Conservation (phyloP, 2,113 vertebrate species). For the Heterochromis multidens region DNA sequence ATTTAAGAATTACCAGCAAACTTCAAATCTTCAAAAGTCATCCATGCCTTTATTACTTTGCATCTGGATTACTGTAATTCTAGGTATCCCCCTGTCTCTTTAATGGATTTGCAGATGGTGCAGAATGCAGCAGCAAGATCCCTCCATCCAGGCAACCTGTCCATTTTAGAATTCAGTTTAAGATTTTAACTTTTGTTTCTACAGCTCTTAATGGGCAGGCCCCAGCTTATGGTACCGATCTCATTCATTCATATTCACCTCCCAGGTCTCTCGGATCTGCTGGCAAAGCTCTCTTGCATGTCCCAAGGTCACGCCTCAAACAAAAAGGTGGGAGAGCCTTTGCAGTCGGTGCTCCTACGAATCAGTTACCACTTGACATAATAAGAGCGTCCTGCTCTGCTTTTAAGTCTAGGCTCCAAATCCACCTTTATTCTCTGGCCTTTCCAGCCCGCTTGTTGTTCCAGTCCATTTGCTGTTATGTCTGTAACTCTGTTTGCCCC, state of each 20-base stretch:
- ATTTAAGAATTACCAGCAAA: background rate
- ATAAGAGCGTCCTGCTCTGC: background rate
- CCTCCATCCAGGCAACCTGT: background rate
- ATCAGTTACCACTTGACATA: background rate
- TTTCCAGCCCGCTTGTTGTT: background rate
- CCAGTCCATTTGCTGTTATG: background rate
- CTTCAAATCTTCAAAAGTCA: background rate
- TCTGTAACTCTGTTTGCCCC: background rate
- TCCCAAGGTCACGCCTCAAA: background rate
- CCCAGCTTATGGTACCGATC: background rate
- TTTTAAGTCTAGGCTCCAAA: background rate
- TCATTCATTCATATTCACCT: background rate
- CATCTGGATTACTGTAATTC: background rate
- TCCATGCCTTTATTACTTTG: background rate
- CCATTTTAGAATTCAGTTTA: background rate
- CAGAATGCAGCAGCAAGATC: background rate
- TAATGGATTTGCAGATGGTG: background rate
- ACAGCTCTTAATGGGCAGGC: accelerated
- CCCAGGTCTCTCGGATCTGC: background rate
- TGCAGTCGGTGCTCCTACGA: background rate
- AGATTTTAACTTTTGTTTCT: background rate
- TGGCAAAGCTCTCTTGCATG: background rate
- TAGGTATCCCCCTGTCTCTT: background rate
- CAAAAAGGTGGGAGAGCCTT: background rate
- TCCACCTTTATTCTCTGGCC: background rate